These are phyloP conservation scores for Spea multiplicata DNA, from an alignment of 2,113 vertebrate species.

Conservation along the genomic window DNA sequence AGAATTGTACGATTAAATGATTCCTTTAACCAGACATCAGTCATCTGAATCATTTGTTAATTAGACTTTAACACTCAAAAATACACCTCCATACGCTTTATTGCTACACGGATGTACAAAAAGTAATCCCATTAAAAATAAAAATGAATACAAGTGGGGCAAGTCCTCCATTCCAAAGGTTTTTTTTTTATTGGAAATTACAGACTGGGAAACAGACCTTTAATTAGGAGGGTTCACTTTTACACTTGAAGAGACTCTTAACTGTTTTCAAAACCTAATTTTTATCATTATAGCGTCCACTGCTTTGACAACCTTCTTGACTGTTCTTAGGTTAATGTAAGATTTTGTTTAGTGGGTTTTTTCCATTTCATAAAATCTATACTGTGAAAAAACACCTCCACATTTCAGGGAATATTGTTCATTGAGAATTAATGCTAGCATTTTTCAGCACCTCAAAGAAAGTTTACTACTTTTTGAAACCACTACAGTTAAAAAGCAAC, in stretches of 20 bases:
- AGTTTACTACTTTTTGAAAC: no score
- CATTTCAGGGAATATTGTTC: no score
- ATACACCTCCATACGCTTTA: conserved; percentile 10
- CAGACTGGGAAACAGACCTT: conserved; percentile 2
- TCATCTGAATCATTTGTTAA: conserved; percentile 3
- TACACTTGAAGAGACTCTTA: background rate
- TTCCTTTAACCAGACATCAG: background rate
- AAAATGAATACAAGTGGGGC: background rate
- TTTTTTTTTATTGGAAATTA: background rate
- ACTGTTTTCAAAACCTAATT: conserved; percentile 4
- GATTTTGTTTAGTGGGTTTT: no score
- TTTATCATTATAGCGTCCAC: background rate
- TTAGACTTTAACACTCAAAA: conserved; percentile 1
- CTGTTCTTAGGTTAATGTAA: no score
- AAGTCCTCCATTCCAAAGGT: background rate
- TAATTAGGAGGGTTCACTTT: conserved; percentile 5
- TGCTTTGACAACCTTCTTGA: background rate
- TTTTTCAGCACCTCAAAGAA: no score
- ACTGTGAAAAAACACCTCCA: no score
- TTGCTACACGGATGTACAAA: conserved; percentile 5
- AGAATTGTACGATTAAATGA: background rate
- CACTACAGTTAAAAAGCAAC: no score
- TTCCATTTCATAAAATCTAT: no score
- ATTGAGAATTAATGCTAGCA: no score
- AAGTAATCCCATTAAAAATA: conserved; percentile 8